Percentiles rank a stretch among this genome's conserved stretches.
phyloP scores from a whole-genome alignment of 2,797 vertebrate genomes.

The Peromyscus eremicus region DNA sequence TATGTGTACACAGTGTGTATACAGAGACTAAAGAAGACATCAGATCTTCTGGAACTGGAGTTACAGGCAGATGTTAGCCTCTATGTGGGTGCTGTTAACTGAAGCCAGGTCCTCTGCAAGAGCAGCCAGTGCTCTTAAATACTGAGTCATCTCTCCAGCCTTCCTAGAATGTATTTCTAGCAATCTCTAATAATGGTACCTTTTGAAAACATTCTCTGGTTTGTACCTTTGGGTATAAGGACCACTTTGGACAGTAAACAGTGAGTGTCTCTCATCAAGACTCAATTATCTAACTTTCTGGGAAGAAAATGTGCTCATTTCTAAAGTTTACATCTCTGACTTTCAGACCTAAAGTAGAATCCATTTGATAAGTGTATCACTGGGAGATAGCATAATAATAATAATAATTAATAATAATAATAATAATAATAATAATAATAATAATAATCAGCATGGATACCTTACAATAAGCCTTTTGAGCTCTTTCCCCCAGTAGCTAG shows the following conservation, averaged over 20 bases:
- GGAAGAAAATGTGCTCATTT: not conserved
- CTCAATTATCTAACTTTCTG: not conserved
- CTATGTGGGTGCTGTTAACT: not conserved
- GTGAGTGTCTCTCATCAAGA: not conserved
- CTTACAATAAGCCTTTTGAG: not conserved
- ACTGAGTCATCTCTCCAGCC: not conserved
- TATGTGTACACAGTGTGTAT: not conserved
- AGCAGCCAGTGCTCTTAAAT: not conserved
- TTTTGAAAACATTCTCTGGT: conserved; percentile 23
- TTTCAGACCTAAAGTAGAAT: not conserved
- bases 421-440: not conserved
- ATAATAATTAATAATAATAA: not conserved
- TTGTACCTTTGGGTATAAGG: not conserved
- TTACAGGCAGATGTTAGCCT: not conserved
- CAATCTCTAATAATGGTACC: not conserved
- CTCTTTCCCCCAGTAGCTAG: not conserved
- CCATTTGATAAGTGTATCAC: not conserved
- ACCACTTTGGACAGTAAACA: not conserved
- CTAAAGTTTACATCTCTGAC: not conserved
- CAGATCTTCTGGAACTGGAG: not conserved
- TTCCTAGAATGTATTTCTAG: not conserved
- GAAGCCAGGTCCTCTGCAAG: not conserved
- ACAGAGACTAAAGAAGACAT: not conserved
- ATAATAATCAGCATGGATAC: rapidly evolving
- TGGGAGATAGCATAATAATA: not conserved